phyloP scores from a whole-genome alignment of 1,140 invertebrate genomes.

The Bacillus rossius region DNA sequence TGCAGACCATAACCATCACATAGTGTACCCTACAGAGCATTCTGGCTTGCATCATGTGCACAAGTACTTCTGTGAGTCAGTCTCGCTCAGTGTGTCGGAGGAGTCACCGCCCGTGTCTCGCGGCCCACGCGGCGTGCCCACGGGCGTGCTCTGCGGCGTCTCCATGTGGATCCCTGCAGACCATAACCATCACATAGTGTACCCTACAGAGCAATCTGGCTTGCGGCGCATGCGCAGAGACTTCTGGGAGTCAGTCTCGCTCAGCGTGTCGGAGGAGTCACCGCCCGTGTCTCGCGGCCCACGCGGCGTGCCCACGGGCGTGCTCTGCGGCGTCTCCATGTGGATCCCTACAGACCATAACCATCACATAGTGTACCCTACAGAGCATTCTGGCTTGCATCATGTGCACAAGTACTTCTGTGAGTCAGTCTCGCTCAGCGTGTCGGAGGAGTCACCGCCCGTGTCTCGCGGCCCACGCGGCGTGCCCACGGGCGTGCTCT shows the following conservation, averaged over 20 bases:
- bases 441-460: constrained; percentile 47
- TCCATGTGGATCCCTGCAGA: constrained; percentile 34
- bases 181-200: too few relatives aligned
- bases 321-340: constrained; percentile 37
- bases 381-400: too few relatives aligned
- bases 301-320: constrained; percentile 41
- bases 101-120: constrained; percentile 42
- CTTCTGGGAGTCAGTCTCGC: constrained; percentile 48
- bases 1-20: too few relatives aligned
- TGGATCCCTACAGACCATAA: constrained; percentile 36
- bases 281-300: constrained; percentile 37
- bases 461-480: constrained; percentile 37
- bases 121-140: constrained; percentile 39
- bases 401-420: constrained; percentile 48
- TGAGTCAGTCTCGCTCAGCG: constrained; percentile 48
- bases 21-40: too few relatives aligned
- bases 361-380: too few relatives aligned
- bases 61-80: constrained; percentile 47
- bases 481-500: constrained; percentile 41
- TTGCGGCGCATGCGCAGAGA: constrained; percentile 50
- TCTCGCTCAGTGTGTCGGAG: constrained; percentile 48
- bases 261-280: constrained; percentile 49
- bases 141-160: constrained; percentile 40
- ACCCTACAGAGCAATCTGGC: too few relatives aligned
- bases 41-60: constrained; percentile 50